Base-by-base conservation (phyloP, 2,888 invertebrate genomes). In the Lacanobia oleracea region DNA sequence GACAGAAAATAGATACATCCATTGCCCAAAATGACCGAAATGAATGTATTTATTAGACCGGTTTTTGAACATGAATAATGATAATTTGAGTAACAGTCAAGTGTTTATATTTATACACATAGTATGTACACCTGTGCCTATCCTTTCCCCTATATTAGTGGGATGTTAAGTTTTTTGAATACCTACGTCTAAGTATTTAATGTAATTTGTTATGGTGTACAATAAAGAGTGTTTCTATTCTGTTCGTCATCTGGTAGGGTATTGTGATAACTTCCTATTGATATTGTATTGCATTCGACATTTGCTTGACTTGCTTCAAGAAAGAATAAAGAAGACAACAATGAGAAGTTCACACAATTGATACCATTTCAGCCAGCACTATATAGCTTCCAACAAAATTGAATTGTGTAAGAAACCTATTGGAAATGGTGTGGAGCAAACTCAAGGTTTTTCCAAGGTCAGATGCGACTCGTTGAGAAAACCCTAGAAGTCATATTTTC, bases 331-430 rank as follows among this genome's bases (percentile, higher is more conserved):
- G n/a, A 4, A 45, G n/a, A 14, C 27, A n/a, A 45, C 54, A 73
- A 62, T 18, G 37, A 37, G 12, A 37, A 33, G 9, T 23, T 61
- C 79, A 43, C 40, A 62, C 79, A 57, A 51, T 54, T 79, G 79
- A 48, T 43, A 40, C 48, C 40, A 60, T 45, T 54, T 27, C 16
- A 9, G n/a, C n/a, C 59, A 78, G 48, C 10, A n/a, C 16, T n/a
- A 48, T 12, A n/a, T n/a, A 45, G 43, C 43, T 54, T 60, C 54
- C 16, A 50, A 51, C 27, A 64, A 61, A 60, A 74, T 73, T 56
- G 75, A 64, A 64, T 50, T 56, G 23, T 51, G 7, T 5, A n/a
- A 33, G 18, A 56, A 33, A 56, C 33, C 18, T 56, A 59, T 63
- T 73, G 27, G 45, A 73, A 48, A 14, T 37, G 18, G 37, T 45